Evolutionary conservation across 1,140 invertebrate genomes (phyloP), one percentile per base, ranked within the genome.

Genomic region (Adoxophyes honmai): DNA sequence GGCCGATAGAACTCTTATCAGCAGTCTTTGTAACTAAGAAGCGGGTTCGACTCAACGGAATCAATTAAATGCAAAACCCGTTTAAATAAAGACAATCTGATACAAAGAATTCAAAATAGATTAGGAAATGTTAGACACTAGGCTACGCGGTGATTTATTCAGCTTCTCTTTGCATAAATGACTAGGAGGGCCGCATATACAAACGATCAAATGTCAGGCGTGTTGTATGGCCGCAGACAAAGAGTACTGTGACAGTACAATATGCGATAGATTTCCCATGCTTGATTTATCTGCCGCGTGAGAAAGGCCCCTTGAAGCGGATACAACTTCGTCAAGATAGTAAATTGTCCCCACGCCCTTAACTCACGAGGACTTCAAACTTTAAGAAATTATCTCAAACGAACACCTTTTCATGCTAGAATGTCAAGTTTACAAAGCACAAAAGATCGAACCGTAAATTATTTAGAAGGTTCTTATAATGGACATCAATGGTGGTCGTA

Each of bases 1-100:
- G 73, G 38, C 69, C 84, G 81, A 87, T 85, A 85, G 74, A 69
- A 36, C 64, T 60, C 70, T 80, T 84, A 86, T 84, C 81, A 79
- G 68, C 66, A 72, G 81, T 83, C 75, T 79, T 82, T 77, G 66
- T 73, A 73, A 70, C 56, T 67, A 60, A 63, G 59, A 71, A 80
- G 81, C 60, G 57, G 65, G 69, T 60, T 34, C 69, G 58, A 68
- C 58, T 66, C 59, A 71, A 68, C 73, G 73, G 60, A 73, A 76
- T 79, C 71, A 80, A 80, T 77, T 81, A 71, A 60, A 52, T 48
- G 38, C 39, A 65, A 70, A 57, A 62, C 37, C 21, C 6, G 21
- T 28, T 28, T 28, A 28, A 28, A 28, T 28, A 28, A 28, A 55
- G 16, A 18, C 36, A 7, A 15, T 9, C 16, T 38, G 1, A 4